Base-by-base conservation (phyloP, 2,888 invertebrate species). In the Cheiracanthium punctorium region DNA sequence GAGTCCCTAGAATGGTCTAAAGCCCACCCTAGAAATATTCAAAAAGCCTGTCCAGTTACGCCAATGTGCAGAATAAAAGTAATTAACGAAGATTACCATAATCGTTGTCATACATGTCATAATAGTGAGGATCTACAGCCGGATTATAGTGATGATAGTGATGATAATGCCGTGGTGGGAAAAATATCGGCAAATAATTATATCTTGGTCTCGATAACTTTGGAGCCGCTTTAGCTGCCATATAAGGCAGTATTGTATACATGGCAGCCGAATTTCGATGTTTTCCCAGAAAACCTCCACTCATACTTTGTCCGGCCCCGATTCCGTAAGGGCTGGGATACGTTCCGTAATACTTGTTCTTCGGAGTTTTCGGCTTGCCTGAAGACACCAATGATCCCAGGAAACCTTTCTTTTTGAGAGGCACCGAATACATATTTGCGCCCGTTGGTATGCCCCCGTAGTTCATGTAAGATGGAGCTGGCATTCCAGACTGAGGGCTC, bases 391-490 rank as follows among this genome's bases (percentile, higher is more conserved):
- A 29, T 7, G 77, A 77, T 7, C 82, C 82, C 17, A 84, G 58
- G 32, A 84, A 79, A 30, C 84, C 84, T 58, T 84, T 79, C 17
- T 84, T 43, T 52, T 84, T 84, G 20, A 52, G 69, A n/a, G 84
- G 84, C 28, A 52, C 41, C 1, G 58, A 7, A 20, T 79, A 69
- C 79, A 84, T 84, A 58, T 84, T 84, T 0, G 79, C 24, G 1
- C 84, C 84, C 5, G 84, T 84, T 1, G 84, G 84, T 33, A 84
- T 10, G 0, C 84, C 84, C 32, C 84, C 84, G 5, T 84, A 69
- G 58, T 84, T 84, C 84, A 84, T 84, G 28, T 84, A 84, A 17
- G 84, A 72, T 17, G 84, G 84, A 1, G 84, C 73, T 14, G 84
- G 84, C 52, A n/a, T 73, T 0, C 79, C 79, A 12, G 84, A 84